Evolutionary conservation across 1,140 invertebrate species (phyloP).

Genomic region (Colletes latitarsis): DNA sequence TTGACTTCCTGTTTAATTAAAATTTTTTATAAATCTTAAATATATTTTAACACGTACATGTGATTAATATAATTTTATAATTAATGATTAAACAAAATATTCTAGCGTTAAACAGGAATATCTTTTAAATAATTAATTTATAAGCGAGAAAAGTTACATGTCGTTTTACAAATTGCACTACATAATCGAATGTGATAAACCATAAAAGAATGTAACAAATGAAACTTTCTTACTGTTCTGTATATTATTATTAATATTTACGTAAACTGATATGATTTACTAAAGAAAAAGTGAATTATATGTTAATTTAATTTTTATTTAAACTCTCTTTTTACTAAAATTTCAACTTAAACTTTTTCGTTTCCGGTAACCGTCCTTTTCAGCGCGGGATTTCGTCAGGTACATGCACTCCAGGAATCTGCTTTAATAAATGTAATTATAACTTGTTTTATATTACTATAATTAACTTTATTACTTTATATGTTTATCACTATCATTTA

Average conservation of each 20-base stretch:
- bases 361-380: background rate
- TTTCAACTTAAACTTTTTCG: background rate
- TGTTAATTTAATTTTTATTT: too few relatives aligned
- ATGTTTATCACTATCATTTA: too few relatives aligned
- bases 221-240: background rate
- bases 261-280: too few relatives aligned
- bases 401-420: background rate
- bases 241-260: background rate
- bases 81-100: background rate
- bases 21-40: background rate
- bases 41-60: constrained; percentile 5
- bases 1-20: background rate
- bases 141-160: background rate
- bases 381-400: background rate
- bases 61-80: constrained; percentile 24
- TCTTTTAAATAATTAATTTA: background rate
- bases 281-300: background rate
- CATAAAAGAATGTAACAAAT: background rate
- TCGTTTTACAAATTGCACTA: background rate
- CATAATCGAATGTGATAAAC: background rate
- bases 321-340: background rate
- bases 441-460: background rate
- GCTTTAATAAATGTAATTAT: background rate
- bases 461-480: background rate
- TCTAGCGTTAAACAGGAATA: background rate